Evolutionary conservation across 2,797 vertebrate genomes (phyloP), one percentile per base, ranked within the genome.

Genomic region (Ctenopoma kingsleyae): DNA sequence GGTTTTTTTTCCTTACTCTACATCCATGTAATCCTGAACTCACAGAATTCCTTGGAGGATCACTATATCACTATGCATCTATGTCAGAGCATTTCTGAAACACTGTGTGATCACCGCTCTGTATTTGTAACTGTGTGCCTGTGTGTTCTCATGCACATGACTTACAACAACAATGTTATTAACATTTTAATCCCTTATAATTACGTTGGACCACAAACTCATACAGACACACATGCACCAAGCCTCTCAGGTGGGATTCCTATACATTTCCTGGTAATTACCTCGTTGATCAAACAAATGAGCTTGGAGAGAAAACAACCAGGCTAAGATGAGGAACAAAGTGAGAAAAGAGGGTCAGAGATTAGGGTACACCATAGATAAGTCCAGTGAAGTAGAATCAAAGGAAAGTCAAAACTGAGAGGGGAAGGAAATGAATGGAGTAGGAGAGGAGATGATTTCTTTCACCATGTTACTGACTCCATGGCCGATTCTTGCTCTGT

Each of bases 101-200:
- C 13, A 11, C 53, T 50, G 25, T 51, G 43, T 50, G 44, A 25
- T 44, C 30, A 27, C 57, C 7, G 10, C 30, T 32, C n/a, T 51
- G 20, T 23, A 25, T 40, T 36, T 58, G 13, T 49, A 49, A 43
- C 11, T 47, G 50, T 63, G 70, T 59, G 44, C 58, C 30, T 55
- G 23, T 47, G 25, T 51, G 52, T 36, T 63, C 61, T 46, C 61
- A 57, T 44, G 49, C 19, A 23, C 44, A 35, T 71, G 67, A 82
- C 78, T 75, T 65, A 84, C 73, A 87, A 74, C 80, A 81, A 74
- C 79, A 61, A 58, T 38, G 56, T 58, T 86, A 90, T 91, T 85
- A 89, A 86, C 85, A 89, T 88, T 73, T 85, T 90, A 87, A 92
- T 90, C 88, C 71, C 67, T 81, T 75, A 82, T 86, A 85, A 91